Evolutionary conservation across 1,140 invertebrate species (phyloP), one percentile per base, ranked within the genome.

Genomic region (Dendrolimus punctatus): DNA sequence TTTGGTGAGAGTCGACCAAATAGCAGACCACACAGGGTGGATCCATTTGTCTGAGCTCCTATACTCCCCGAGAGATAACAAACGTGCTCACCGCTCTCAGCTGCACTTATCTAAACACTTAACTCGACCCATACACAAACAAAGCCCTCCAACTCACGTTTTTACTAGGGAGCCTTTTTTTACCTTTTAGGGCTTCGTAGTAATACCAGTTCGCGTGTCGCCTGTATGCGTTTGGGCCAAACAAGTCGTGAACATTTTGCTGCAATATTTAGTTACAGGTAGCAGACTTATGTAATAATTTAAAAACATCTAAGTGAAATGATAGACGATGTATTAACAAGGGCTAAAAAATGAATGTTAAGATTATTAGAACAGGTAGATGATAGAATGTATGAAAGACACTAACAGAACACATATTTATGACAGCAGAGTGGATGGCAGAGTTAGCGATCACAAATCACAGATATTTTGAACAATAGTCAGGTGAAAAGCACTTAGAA

Each of bases 21-120:
- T 68, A 81, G 55, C 60, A 58, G 82, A 84, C 83, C 83, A 86
- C 83, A 86, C 83, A 86, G 74, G 83, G 74, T 75, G 82, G 65
- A 64, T 76, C 72, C 80, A 81, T 84, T 82, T 78, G 79, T 75
- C 74, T 64, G 73, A 66, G 65, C 64, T 66, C 59, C 63, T 58
- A 64, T 68, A 65, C 69, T 79, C 73, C 66, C 67, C 64, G 58
- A 67, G 72, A 84, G 80, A 86, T 86, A 86, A 84, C 82, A 82
- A 82, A 83, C 80, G 79, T 65, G 67, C 71, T 65, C 62, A 62
- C 64, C 63, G 69, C 71, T 80, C 82, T 80, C 68, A 66, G 72
- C 72, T 76, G 68, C 77, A 82, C 82, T 85, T 85, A 85, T 86
- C 79, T 81, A 86, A 86, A 86, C 82, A 86, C 82, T 86, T 76